Base-by-base conservation (phyloP, 2,888 invertebrate species). In the Pammene fasciana region DNA sequence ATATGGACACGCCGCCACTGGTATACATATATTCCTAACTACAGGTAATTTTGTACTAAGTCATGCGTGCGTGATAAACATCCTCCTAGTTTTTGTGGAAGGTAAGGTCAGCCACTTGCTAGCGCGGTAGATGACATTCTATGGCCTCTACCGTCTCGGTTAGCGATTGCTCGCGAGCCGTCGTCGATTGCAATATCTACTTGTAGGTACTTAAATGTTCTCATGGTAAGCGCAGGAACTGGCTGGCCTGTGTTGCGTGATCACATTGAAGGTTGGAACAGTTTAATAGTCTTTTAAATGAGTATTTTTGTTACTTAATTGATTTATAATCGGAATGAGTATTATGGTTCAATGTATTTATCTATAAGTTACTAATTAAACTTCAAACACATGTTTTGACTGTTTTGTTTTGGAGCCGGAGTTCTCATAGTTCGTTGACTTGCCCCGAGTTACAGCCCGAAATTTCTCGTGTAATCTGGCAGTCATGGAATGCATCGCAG, bases 401-500 rank as follows among this genome's bases (percentile, higher is more conserved):
- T 52, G 18, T 9, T 18, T 16, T n/a, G 13, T 5, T 38, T 62
- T 50, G n/a, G 50, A 38, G 50, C 38, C 38, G 13, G 38, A 11
- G 8, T 1, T 7, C 4, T 34, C 13, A 9, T 18, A 41, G 38
- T n/a, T 13, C 5, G 14, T 45, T 5, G 56, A 16, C 26, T 60
- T 52, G 43, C 72, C 71, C 16, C 73, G 72, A 9, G 76, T 70
- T 13, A 79, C 75, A 5, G 70, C 71, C 9, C 75, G 74, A 7
- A 83, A 68, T 54, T 72, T 80, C 38, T 74, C 68, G 61, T 82
- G 81, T 3, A 82, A 60, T 68, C 71, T 82, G 2, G 72, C 75
- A 0, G 80, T 77, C 76, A 81, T 76, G 10, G 71, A 71, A 64
- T 74, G 76, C 59, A 82, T 75, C 8, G 75, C 75, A 2, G 71